Evolutionary conservation across 2,113 vertebrate genomes (phyloP).

Genomic region (Ictalurus punctatus): DNA sequence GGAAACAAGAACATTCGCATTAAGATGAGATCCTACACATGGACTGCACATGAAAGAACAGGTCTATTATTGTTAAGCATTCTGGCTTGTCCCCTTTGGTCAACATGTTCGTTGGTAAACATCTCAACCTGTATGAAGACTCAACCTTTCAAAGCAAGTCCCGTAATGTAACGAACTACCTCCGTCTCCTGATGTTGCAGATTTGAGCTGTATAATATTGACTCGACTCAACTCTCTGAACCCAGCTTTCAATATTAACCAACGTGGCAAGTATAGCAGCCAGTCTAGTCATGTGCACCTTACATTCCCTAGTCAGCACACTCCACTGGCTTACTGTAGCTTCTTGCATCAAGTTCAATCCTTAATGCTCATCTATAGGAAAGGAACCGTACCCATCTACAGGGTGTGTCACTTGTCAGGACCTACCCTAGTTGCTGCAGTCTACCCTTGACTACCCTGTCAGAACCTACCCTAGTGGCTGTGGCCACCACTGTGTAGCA

Average conservation of each 20-base stretch:
- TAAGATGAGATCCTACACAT: background rate
- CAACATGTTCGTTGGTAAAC: background rate
- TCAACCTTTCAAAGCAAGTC: background rate
- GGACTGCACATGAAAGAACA: background rate
- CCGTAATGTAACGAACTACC: background rate
- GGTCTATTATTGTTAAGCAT: too few species aligned
- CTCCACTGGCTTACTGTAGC: background rate
- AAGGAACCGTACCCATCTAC: background rate
- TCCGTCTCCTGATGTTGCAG: background rate
- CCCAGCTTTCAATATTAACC: background rate
- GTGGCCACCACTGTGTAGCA: background rate
- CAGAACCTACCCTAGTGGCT: background rate
- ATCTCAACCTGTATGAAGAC: background rate
- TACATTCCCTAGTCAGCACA: background rate
- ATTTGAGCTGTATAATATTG: background rate
- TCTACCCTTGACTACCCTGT: too few species aligned
- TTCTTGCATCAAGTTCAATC: background rate
- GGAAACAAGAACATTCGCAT: background rate
- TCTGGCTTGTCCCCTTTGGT: background rate
- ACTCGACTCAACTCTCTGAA: background rate
- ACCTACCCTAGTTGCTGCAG: background rate
- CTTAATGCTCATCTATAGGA: background rate
- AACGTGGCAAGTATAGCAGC: background rate
- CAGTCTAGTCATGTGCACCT: background rate
- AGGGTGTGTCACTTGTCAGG: background rate